Conservation (phyloP, 2,113 vertebrate genomes). For the Antigone vipio region DNA sequence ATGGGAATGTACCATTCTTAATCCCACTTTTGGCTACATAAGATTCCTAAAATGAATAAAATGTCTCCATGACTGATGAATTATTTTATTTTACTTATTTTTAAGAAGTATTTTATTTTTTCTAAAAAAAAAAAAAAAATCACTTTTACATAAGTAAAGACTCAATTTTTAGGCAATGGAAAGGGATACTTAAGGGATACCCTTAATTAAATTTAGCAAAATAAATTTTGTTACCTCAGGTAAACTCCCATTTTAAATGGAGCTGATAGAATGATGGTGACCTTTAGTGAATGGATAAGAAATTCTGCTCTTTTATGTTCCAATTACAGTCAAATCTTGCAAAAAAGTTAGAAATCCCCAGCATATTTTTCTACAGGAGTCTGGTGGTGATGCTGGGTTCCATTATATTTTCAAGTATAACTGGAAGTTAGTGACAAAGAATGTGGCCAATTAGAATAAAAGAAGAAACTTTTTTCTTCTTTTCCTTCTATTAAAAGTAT, state of each 20-base stretch:
- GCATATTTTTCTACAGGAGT: rapidly evolving
- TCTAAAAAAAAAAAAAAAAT: not conserved
- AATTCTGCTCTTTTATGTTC: not conserved
- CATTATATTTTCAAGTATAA: not conserved
- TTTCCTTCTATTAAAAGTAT: not conserved
- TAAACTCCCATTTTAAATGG: not conserved
- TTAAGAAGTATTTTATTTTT: not conserved
- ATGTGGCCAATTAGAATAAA: not conserved
- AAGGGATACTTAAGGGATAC: not conserved
- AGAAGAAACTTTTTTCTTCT: not conserved
- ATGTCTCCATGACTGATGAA: no score
- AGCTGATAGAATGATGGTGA: not conserved
- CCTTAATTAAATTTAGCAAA: not conserved
- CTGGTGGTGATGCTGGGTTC: not conserved
- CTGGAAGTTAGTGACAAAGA: not conserved
- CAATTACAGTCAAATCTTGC: not conserved
- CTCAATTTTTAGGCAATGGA: not conserved
- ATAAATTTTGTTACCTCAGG: not conserved
- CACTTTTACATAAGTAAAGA: not conserved
- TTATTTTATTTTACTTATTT: not conserved
- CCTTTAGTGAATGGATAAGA: not conserved
- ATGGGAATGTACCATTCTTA: not conserved
- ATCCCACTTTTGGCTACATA: not conserved
- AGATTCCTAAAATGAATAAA: not conserved
- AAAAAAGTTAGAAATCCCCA: not conserved